These are phyloP conservation scores for Champsocephalus esox DNA, from an alignment of 2,797 vertebrate species.

Conservation along the genomic window DNA sequence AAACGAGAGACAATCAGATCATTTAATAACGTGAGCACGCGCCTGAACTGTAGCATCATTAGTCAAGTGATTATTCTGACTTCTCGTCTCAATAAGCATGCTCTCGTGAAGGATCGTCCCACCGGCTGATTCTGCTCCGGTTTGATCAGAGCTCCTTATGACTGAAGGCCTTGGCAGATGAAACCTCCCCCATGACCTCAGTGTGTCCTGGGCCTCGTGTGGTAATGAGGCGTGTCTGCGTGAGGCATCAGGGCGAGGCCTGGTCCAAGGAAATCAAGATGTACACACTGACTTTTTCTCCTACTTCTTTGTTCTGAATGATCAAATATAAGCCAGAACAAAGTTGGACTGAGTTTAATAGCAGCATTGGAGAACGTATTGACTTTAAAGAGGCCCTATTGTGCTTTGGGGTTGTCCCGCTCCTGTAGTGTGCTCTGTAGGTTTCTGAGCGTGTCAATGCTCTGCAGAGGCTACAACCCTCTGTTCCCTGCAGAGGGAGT, in stretches of 20 bases:
- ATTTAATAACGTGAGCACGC: too few relatives aligned
- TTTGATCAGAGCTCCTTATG: constrained; percentile 5
- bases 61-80: constrained; percentile 7
- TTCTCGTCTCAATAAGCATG: not conserved
- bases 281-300: not conserved
- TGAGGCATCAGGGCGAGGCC: constrained; percentile 24
- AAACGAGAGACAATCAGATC: not conserved
- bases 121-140: not conserved
- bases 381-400: too few relatives aligned
- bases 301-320: not conserved
- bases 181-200: constrained; percentile 56
- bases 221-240: constrained; percentile 48
- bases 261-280: constrained; percentile 34
- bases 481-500: too few relatives aligned
- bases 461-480: too few relatives aligned
- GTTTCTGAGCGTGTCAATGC: too few relatives aligned
- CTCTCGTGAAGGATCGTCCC: not conserved
- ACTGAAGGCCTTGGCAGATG: constrained; percentile 24
- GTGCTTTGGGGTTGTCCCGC: too few relatives aligned
- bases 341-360: not conserved
- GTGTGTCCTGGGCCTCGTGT: constrained; percentile 45
- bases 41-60: not conserved
- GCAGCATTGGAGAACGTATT: too few relatives aligned
- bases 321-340: constrained; percentile 1
- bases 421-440: too few relatives aligned